Conservation (phyloP, 2,113 vertebrate genomes). For the Podarcis raffonei region DNA sequence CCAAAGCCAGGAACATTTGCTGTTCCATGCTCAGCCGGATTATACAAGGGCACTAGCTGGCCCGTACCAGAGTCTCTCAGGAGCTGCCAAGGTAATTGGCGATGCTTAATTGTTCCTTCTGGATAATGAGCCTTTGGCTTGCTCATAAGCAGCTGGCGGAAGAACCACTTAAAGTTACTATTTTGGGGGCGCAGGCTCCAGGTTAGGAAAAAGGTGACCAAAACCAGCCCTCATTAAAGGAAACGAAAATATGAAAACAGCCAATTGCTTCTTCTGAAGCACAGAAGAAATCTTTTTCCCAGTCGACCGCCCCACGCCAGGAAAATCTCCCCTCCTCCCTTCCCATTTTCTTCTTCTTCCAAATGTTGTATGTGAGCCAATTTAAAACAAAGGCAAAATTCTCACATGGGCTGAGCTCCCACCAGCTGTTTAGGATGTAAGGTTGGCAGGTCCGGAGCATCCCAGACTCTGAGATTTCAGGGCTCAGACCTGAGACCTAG, state of each 20-base stretch:
- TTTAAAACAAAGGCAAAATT: too few species aligned
- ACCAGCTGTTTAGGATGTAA: too few species aligned
- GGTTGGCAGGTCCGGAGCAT: too few species aligned
- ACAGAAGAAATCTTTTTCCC: background rate
- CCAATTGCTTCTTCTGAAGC: background rate
- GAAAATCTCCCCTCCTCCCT: background rate
- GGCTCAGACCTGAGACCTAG: too few species aligned
- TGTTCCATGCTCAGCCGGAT: background rate
- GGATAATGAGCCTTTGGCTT: slow-evolving; percentile 61
- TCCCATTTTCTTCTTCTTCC: too few species aligned
- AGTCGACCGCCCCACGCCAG: background rate
- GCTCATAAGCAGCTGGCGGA: slow-evolving; percentile 53
- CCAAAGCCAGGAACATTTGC: background rate
- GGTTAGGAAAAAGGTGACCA: background rate
- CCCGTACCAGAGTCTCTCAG: slow-evolving; percentile 16
- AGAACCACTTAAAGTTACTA: slow-evolving; percentile 52
- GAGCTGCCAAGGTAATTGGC: slow-evolving; percentile 64
- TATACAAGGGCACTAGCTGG: fast-evolving
- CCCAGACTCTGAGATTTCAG: too few species aligned
- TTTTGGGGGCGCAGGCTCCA: slow-evolving; percentile 50
- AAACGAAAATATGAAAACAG: background rate
- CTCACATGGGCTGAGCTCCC: too few species aligned
- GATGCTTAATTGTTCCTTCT: slow-evolving; percentile 68
- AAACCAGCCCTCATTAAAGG: background rate
- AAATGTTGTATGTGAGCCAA: too few species aligned